These are phyloP conservation scores for Scolopax bukidnonensis DNA, from an alignment of 2,797 vertebrate genomes.

Conservation along the genomic window DNA sequence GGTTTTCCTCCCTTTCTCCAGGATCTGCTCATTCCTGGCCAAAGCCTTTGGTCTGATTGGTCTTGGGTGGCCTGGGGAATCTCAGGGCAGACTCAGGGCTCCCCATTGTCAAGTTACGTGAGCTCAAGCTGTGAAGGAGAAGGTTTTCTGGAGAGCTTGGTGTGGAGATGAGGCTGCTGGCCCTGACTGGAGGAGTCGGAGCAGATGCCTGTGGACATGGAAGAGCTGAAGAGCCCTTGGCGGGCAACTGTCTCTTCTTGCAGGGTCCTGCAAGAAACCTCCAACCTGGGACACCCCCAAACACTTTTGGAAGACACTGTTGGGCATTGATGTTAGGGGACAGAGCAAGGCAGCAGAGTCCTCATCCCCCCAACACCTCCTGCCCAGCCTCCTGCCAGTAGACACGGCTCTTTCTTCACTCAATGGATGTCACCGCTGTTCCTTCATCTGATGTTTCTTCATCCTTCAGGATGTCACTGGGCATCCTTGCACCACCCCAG, in stretches of 20 bases:
- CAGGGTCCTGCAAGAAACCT: neutral
- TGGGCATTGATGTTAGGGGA: neutral
- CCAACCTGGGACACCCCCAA: neutral
- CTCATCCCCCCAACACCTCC: neutral
- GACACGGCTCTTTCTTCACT: neutral
- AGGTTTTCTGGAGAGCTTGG: neutral
- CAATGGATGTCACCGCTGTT: fast-evolving
- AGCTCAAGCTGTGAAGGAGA: neutral
- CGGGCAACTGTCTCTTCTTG: neutral
- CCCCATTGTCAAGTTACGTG: too few relatives aligned
- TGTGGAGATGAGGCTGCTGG: neutral
- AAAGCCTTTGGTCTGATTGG: neutral
- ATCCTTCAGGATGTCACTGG: neutral
- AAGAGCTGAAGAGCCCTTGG: neutral
- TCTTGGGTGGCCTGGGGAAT: neutral
- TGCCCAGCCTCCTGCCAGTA: neutral
- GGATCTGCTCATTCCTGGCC: neutral
- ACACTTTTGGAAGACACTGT: neutral
- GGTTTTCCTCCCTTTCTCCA: neutral
- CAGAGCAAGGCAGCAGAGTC: neutral
- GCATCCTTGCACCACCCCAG: neutral
- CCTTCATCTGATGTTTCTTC: too few relatives aligned
- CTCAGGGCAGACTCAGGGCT: neutral
- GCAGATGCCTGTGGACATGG: neutral
- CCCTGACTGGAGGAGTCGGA: fast-evolving